These are phyloP conservation scores for Chionis minor DNA, from an alignment of 2,113 vertebrate species.

Conservation along the genomic window DNA sequence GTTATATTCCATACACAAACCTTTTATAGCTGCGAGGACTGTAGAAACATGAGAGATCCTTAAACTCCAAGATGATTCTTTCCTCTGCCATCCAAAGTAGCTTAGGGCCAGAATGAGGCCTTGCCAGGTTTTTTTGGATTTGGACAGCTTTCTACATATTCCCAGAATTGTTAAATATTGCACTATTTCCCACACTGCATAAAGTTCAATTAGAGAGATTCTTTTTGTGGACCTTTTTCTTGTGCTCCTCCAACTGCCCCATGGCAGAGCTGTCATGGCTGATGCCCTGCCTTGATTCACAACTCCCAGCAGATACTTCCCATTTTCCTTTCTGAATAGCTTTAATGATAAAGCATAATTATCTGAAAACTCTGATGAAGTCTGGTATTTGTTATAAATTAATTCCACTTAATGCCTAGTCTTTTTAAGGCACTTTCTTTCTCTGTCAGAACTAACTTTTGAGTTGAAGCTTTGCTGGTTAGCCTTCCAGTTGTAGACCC, in stretches of 20 bases:
- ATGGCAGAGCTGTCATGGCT: not conserved
- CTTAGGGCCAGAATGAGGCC: not conserved
- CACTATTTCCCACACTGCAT: not conserved
- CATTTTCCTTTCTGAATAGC: conserved; percentile 1
- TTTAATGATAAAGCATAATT: conserved; percentile 7
- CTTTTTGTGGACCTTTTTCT: not conserved
- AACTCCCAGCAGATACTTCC: not conserved
- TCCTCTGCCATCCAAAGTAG: not conserved
- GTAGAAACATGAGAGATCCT: not conserved
- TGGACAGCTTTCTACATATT: conserved; percentile 25
- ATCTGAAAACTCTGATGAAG: not conserved
- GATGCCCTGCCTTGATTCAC: not conserved
- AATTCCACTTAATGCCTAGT: not conserved
- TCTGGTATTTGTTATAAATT: not conserved
- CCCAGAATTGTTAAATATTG: conserved; percentile 41
- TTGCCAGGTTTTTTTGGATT: not conserved
- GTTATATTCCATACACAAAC: conserved; percentile 6
- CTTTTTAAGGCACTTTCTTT: not conserved
- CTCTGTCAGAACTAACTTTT: not conserved
- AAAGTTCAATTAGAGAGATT: conserved; percentile 30
- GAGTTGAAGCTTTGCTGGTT: not conserved
- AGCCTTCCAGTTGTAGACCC: not conserved
- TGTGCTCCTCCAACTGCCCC: conserved; percentile 10
- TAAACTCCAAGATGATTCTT: not conserved
- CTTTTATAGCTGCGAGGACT: not conserved